Conservation (phyloP, 1,140 invertebrate genomes). For the Drosophila bocqueti region DNA sequence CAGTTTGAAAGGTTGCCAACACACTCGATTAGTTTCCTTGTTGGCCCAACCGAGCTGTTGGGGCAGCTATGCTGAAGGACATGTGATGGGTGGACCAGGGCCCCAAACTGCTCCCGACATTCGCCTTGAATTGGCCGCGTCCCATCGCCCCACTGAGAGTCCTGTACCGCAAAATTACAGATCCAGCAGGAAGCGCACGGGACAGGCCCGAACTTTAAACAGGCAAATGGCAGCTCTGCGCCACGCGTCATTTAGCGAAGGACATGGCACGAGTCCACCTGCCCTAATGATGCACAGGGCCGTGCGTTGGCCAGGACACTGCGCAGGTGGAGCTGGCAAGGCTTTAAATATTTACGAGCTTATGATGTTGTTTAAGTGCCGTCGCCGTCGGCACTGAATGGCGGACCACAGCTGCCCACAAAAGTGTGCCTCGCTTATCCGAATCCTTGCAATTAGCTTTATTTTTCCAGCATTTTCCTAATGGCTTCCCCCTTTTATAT, state of each 20-base stretch:
- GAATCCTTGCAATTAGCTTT: slow-evolving; percentile 52
- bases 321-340: slow-evolving; percentile 14
- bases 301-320: slow-evolving; percentile 16
- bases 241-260: slow-evolving; percentile 69
- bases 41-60: slow-evolving; percentile 41
- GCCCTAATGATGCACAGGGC: slow-evolving; percentile 50
- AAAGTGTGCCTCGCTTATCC: slow-evolving; percentile 54
- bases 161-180: neutral
- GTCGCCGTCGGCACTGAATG: slow-evolving; percentile 8
- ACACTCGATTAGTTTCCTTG: slow-evolving; percentile 63
- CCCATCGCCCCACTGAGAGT: slow-evolving; percentile 1
- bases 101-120: slow-evolving; percentile 11
- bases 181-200: slow-evolving; percentile 1
- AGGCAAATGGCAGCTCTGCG: slow-evolving; percentile 66
- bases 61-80: slow-evolving; percentile 20
- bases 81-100: slow-evolving; percentile 25
- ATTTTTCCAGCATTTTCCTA: slow-evolving; percentile 38
- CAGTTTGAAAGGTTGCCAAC: slow-evolving; percentile 51
- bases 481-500: slow-evolving; percentile 17
- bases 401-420: slow-evolving; percentile 36
- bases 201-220: slow-evolving; percentile 47
- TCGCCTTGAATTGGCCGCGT: slow-evolving; percentile 21
- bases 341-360: slow-evolving; percentile 66
- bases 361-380: slow-evolving; percentile 56
- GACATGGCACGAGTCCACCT: slow-evolving; percentile 23